phyloP scores from a whole-genome alignment of 2,888 invertebrate genomes.

The Brachyptera risi region DNA sequence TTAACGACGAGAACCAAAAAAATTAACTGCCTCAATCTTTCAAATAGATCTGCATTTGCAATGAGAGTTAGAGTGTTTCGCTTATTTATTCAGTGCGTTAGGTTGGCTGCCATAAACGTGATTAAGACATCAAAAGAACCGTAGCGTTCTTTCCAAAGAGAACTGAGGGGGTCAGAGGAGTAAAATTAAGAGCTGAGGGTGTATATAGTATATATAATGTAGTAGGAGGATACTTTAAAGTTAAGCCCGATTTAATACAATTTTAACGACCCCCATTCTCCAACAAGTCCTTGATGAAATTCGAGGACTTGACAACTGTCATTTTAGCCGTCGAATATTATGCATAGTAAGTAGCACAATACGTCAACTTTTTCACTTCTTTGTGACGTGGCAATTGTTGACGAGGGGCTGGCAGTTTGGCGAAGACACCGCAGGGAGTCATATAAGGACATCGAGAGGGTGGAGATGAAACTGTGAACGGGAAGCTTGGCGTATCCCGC shows the following conservation, averaged over 20 bases:
- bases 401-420: conserved; percentile 12
- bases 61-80: conserved; percentile 11
- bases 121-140: conserved; percentile 29
- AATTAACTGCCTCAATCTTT: not conserved
- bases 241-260: conserved; percentile 15
- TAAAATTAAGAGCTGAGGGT: conserved; percentile 15
- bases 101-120: conserved; percentile 19
- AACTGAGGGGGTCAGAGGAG: conserved; percentile 14
- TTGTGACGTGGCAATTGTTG: conserved; percentile 20
- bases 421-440: conserved; percentile 26
- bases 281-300: conserved; percentile 16
- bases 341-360: conserved; percentile 20
- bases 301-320: conserved; percentile 10
- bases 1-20: not conserved
- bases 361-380: conserved; percentile 12
- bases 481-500: not conserved
- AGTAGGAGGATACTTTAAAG: conserved; percentile 2
- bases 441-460: conserved; percentile 26
- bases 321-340: conserved; percentile 13
- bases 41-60: conserved; percentile 11
- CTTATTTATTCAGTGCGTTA: conserved; percentile 17
- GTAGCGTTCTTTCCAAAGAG: conserved; percentile 23
- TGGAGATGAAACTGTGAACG: conserved; percentile 27
- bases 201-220: no score
- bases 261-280: conserved; percentile 13